Evolutionary conservation across 2,888 invertebrate genomes (phyloP).

Genomic region (Amiota minor): DNA sequence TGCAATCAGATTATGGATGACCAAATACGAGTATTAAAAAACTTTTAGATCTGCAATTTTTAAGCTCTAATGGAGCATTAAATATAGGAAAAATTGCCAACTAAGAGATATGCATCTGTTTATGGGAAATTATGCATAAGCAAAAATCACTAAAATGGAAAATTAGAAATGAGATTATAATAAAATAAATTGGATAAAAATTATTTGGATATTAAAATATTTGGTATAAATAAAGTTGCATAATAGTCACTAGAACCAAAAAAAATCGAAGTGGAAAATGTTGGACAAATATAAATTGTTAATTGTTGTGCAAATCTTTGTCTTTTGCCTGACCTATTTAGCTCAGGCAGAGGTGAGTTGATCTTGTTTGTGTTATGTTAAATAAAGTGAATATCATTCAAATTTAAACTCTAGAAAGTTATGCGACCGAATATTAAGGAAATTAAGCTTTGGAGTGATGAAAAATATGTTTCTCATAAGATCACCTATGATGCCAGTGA

Average conservation of each 20-base stretch:
- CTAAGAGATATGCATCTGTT: slow-evolving; percentile 29
- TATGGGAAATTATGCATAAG: background rate
- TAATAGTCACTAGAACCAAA: too few species aligned
- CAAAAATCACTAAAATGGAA: slow-evolving; percentile 20
- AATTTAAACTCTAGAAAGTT: slow-evolving; percentile 59
- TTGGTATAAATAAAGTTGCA: too few species aligned
- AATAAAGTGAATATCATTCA: background rate
- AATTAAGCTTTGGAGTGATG: slow-evolving; percentile 68
- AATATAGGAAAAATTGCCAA: slow-evolving; percentile 44
- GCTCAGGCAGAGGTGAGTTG: slow-evolving; percentile 57
- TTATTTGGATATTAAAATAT: background rate
- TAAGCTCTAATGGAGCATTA: slow-evolving; percentile 52
- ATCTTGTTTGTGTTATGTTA: background rate
- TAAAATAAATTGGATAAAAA: background rate
- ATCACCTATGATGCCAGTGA: slow-evolving; percentile 61
- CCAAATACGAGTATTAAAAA: slow-evolving; percentile 36
- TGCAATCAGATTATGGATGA: slow-evolving; percentile 10
- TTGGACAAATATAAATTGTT: slow-evolving; percentile 35
- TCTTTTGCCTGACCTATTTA: slow-evolving; percentile 33
- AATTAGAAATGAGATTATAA: background rate
- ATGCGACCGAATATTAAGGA: slow-evolving; percentile 68
- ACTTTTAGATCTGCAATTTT: slow-evolving; percentile 36
- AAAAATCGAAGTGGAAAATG: slow-evolving; percentile 41
- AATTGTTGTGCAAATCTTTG: slow-evolving; percentile 47
- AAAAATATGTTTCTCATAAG: slow-evolving; percentile 59